phyloP scores from a whole-genome alignment of 1,140 invertebrate species.

The Pseudomyrmex concolor region DNA sequence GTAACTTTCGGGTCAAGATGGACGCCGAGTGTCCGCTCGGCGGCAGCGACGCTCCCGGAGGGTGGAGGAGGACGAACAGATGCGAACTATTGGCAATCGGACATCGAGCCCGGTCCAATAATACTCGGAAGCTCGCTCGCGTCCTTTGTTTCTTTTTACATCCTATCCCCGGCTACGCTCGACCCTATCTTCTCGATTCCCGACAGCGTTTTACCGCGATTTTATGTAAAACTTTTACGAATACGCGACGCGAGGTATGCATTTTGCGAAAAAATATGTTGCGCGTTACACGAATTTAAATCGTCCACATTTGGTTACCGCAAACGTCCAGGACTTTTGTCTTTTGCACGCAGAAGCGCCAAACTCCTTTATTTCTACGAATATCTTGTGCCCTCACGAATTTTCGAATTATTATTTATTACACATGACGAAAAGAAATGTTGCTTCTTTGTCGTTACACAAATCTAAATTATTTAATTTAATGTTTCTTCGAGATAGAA shows the following conservation, averaged over 20 bases:
- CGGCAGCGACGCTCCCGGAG: conserved; percentile 19
- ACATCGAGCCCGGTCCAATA: conserved; percentile 54
- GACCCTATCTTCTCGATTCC: conserved; percentile 37
- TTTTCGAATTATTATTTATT: neutral
- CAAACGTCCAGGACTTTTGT: neutral
- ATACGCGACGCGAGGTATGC: conserved; percentile 5
- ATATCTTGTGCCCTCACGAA: neutral
- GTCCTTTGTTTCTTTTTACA: conserved; percentile 58
- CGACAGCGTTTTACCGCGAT: conserved; percentile 40
- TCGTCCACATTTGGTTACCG: conserved; percentile 13
- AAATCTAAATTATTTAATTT: too few species aligned
- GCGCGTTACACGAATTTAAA: conserved; percentile 49
- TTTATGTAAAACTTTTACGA: conserved; percentile 54
- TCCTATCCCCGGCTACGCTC: conserved; percentile 18
- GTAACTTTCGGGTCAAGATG: conserved; percentile 58
- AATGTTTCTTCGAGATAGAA: too few species aligned
- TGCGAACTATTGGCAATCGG: conserved; percentile 59
- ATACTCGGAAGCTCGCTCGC: conserved; percentile 36
- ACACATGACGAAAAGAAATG: too few species aligned
- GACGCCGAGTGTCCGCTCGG: conserved; percentile 37
- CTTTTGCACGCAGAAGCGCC: neutral
- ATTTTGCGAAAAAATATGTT: conserved; percentile 23
- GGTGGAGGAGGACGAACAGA: conserved; percentile 48
- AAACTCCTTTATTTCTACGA: neutral
- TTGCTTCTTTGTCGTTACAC: too few species aligned